phyloP scores from a whole-genome alignment of 2,113 vertebrate genomes.

The Abramis brama region DNA sequence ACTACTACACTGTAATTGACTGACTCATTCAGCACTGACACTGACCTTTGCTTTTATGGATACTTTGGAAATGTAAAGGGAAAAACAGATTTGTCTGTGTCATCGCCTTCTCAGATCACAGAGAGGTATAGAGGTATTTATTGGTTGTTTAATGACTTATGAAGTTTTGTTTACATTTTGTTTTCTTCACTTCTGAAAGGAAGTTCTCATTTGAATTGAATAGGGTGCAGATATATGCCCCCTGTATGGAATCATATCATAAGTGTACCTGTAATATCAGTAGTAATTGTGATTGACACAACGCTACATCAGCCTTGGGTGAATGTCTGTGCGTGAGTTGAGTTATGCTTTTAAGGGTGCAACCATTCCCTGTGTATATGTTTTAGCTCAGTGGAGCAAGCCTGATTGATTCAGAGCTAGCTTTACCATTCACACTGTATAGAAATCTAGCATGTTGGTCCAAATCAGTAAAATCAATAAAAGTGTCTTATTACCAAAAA shows the following conservation, averaged over 20 bases:
- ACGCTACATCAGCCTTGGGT: constrained; percentile 40
- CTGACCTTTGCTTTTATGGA: not conserved
- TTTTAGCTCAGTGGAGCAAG: constrained; percentile 55
- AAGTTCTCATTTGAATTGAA: constrained; percentile 41
- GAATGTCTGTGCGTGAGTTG: constrained; percentile 52
- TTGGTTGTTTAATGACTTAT: constrained; percentile 41
- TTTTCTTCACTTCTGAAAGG: constrained; percentile 21
- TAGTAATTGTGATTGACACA: constrained; percentile 43
- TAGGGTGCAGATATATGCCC: constrained; percentile 43
- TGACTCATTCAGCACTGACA: not conserved
- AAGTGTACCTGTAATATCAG: constrained; percentile 43
- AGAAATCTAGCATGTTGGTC: constrained; percentile 80
- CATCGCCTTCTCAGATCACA: constrained; percentile 38
- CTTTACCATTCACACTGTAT: constrained; percentile 75
- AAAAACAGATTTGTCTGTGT: constrained; percentile 6
- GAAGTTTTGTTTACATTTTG: constrained; percentile 50
- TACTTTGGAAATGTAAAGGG: not conserved
- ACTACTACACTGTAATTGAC: not conserved
- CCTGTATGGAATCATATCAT: constrained; percentile 43
- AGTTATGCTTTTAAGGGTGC: constrained; percentile 48
- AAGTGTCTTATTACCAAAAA: constrained; percentile 78
- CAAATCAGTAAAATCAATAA: constrained; percentile 75
- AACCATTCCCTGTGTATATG: constrained; percentile 55
- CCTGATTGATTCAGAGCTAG: constrained; percentile 64
- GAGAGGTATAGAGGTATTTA: constrained; percentile 48